phyloP scores from a whole-genome alignment of 2,888 invertebrate genomes.

The Eilema depressum region DNA sequence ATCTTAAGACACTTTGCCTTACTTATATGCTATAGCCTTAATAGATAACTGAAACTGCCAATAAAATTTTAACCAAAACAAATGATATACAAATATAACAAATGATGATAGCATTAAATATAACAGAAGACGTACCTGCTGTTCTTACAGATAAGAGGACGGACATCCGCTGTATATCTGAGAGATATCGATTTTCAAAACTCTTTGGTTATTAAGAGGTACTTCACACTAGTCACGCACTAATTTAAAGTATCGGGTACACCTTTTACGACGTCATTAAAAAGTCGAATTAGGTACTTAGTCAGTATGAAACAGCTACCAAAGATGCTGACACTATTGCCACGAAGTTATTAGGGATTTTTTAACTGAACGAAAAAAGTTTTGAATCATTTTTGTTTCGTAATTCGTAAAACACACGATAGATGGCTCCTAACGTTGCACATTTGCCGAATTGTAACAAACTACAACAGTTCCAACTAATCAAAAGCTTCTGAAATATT shows the following conservation, averaged over 20 bases:
- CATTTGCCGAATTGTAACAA: background rate
- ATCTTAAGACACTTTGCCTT: too few species aligned
- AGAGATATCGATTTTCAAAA: slow-evolving; percentile 45
- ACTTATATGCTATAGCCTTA: background rate
- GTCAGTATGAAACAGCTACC: background rate
- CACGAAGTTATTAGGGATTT: background rate
- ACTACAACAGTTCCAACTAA: background rate
- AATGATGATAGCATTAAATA: slow-evolving; percentile 65
- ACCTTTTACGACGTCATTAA: background rate
- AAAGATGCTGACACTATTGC: background rate
- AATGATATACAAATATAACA: too few species aligned
- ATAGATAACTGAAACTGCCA: slow-evolving; percentile 30
- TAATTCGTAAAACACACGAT: background rate
- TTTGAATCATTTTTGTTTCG: background rate
- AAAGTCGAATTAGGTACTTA: background rate
- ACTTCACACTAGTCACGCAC: slow-evolving; percentile 40
- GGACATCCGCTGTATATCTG: slow-evolving; percentile 48
- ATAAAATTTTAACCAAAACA: slow-evolving; percentile 35
- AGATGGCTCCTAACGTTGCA: background rate
- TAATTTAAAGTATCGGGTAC: background rate
- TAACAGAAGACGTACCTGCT: slow-evolving; percentile 52
- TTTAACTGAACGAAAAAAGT: too few species aligned
- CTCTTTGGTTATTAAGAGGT: slow-evolving; percentile 41
- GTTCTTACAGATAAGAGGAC: slow-evolving; percentile 47
- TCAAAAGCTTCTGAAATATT: too few species aligned